Base-by-base conservation (phyloP, 2,888 invertebrate species). In the Athetis lepigone region DNA sequence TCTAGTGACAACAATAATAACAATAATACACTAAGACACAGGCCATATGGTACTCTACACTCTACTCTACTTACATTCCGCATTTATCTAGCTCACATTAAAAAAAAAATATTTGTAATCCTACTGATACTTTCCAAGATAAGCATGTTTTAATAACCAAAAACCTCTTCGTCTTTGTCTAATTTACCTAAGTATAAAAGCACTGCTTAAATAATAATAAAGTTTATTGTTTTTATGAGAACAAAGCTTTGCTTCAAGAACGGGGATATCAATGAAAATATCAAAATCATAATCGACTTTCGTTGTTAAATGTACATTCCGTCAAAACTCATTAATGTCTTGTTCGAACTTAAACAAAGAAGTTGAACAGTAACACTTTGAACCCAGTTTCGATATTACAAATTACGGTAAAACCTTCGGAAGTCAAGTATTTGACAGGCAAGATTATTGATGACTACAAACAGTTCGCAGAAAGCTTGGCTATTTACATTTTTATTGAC, bases 401-500 rank as follows among this genome's bases (percentile, higher is more conserved):
- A 75, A 56, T 58, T 49, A 45, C 21, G 39, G 16, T 25, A 19
- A 55, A 52, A 59, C 54, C 19, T 55, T 59, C 29, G 18, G 4
- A 51, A 72, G 33, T 55, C 37, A 47, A 69, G 19, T 57, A 60
- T 65, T 75, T 70, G 47, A 46, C 42, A 52, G 55, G 40, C 49
- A 58, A 45, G 16, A 62, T 40, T 52, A 56, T 52, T 55, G 42
- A 46, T 33, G 45, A 43, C 27, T 50, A 70, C 52, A 45, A 54
- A 54, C 52, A 58, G 39, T 69, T 71, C 43, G 9, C n/a, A n/a
- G 37, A 42, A 23, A 54, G 25, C 29, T 40, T 18, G 52, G 45
- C 45, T 62, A 75, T 73, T 76, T 72, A 64, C 71, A 75, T 72
- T 66, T 75, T 75, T 76, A 66, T 70, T 65, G 57, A 57, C 40